Evolutionary conservation across 92 coral and sea anemone species (phyloP).

Genomic region (Isaurus tuberculatus): DNA sequence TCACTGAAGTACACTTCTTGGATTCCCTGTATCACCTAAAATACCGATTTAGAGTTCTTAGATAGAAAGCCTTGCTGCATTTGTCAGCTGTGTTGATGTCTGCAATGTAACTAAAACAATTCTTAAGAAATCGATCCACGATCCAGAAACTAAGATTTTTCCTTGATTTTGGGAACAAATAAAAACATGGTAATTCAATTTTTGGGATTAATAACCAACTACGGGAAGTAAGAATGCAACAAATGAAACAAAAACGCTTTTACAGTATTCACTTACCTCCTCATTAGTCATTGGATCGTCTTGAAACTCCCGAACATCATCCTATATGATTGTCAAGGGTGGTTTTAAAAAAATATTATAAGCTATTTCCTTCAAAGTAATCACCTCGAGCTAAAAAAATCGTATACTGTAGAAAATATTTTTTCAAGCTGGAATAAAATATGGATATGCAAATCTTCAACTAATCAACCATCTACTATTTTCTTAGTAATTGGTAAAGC

Average conservation of each 20-base stretch:
- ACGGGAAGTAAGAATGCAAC: too few relatives aligned
- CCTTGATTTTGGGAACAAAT: too few relatives aligned
- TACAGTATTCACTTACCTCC: slow-evolving; percentile 91
- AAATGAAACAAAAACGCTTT: not conserved
- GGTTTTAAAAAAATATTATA: not conserved
- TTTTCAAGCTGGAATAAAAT: not conserved
- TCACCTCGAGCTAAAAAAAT: too few relatives aligned
- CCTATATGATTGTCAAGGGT: slow-evolving; percentile 54
- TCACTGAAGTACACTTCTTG: slow-evolving; percentile 90
- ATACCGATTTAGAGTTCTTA: not conserved
- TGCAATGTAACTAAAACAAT: not conserved
- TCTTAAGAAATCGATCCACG: not conserved
- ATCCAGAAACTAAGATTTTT: too few relatives aligned
- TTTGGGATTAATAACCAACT: too few relatives aligned
- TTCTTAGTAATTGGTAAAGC: not conserved
- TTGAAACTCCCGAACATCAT: slow-evolving; percentile 88
- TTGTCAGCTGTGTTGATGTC: not conserved
- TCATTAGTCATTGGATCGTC: slow-evolving; percentile 94
- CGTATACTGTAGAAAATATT: too few relatives aligned
- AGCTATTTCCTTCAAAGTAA: too few relatives aligned
- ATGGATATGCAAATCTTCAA: not conserved
- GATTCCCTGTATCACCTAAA: slow-evolving; percentile 85
- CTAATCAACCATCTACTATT: not conserved
- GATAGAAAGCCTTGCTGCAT: not conserved
- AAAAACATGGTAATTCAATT: too few relatives aligned